These are phyloP conservation scores for Hyphantria cunea DNA, from an alignment of 1,140 invertebrate genomes.

Conservation along the genomic window DNA sequence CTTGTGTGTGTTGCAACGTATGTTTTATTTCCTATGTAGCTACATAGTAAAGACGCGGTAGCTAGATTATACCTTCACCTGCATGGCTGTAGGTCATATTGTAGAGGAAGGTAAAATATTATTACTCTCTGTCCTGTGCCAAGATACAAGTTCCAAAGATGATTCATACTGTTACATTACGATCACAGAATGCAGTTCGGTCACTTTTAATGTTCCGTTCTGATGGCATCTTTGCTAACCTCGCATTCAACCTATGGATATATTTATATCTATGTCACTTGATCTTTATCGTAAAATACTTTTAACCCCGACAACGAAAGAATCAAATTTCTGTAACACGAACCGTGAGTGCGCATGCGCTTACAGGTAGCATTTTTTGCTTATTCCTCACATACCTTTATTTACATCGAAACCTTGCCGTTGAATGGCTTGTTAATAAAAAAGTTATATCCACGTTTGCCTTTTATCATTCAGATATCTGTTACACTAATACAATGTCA, in stretches of 20 bases:
- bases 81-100: conserved; percentile 50
- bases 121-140: conserved; percentile 57
- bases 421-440: conserved; percentile 35
- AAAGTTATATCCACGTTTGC: conserved; percentile 16
- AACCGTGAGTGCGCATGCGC: conserved; percentile 28
- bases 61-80: conserved; percentile 32
- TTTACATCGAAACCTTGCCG: conserved; percentile 36
- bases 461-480: conserved; percentile 19
- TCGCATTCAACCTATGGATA: conserved; percentile 33
- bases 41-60: conserved; percentile 4
- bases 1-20: conserved; percentile 36
- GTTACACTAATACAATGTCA: conserved; percentile 9
- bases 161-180: conserved; percentile 55
- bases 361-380: conserved; percentile 54
- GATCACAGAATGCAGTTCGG: conserved; percentile 65
- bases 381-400: conserved; percentile 40
- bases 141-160: conserved; percentile 54
- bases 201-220: conserved; percentile 52
- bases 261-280: conserved; percentile 27
- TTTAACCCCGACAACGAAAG: conserved; percentile 21
- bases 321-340: conserved; percentile 25
- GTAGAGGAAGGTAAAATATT: conserved; percentile 44
- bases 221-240: conserved; percentile 44
- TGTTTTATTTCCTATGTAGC: neutral
- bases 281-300: conserved; percentile 18